Evolutionary conservation across 1,140 invertebrate genomes (phyloP).

Genomic region (Ceratosolen fusciceps): DNA sequence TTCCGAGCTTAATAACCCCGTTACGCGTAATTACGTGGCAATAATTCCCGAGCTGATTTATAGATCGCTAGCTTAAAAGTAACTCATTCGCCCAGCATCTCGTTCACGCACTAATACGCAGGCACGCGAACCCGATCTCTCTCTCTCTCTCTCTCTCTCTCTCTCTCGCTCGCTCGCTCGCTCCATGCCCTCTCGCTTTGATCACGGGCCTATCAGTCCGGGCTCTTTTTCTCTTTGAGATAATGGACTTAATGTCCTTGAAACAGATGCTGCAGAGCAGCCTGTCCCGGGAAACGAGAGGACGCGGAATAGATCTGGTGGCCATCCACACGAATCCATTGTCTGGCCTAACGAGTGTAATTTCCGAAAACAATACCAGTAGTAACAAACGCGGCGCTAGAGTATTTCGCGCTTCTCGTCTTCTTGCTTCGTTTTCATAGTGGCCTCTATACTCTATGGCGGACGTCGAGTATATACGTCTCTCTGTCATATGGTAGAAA

Average conservation of each 20-base stretch:
- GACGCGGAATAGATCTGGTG: background rate
- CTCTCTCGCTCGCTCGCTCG: background rate
- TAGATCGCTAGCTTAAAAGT: slow-evolving; percentile 2
- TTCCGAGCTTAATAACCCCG: slow-evolving; percentile 32
- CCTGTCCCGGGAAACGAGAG: slow-evolving; percentile 19
- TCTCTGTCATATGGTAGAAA: background rate
- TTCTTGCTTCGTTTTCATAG: slow-evolving; percentile 31
- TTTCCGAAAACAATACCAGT: slow-evolving; percentile 54
- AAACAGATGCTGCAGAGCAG: slow-evolving; percentile 52
- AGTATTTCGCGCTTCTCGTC: background rate
- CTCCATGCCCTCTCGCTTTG: background rate
- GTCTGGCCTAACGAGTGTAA: slow-evolving; percentile 55
- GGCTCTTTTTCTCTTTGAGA: slow-evolving; percentile 32
- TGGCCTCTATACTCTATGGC: background rate
- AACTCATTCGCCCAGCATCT: background rate
- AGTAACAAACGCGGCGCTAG: slow-evolving; percentile 34
- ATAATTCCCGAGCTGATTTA: background rate
- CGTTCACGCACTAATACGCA: no score
- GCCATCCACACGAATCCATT: slow-evolving; percentile 51
- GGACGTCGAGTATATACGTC: background rate
- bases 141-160: background rate
- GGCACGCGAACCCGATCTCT: no score
- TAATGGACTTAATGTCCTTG: slow-evolving; percentile 52
- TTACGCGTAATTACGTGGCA: slow-evolving; percentile 2
- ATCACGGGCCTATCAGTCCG: no score